Base-by-base conservation (phyloP, 2,888 invertebrate genomes). In the Chorisops tibialis region DNA sequence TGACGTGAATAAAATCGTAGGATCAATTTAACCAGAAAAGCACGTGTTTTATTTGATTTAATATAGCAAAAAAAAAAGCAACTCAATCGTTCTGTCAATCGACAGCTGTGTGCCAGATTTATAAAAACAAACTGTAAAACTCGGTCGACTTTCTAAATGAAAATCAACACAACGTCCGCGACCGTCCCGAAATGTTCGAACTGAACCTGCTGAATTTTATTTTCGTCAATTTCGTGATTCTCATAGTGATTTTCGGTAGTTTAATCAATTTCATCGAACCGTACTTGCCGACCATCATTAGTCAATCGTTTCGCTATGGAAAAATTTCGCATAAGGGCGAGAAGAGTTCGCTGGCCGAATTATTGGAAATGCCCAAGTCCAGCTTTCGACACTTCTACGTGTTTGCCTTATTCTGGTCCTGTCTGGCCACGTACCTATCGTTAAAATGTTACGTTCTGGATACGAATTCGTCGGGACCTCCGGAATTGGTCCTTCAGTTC, bases 331-430 rank as follows among this genome's bases (percentile, higher is more conserved):
- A 83, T 66, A 82, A 81, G 69, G 83, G 82, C 38, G 52, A 61
- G 1, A 69, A 66, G n/a, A 72, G 77, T 68, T 67, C 70, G 1
- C 43, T 80, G 1, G 68, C 82, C 1, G 73, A 70, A 41, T 70
- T 73, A 19, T 22, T 85, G 14, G 88, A 91, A 75, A 81, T 91
- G 47, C 91, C 91, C 0, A 93, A 92, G 76, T 81, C 87, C 49
- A 89, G 87, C 81, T 93, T 91, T 71, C 81, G 80, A 69, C 93
- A 93, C 77, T 93, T 92, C 72, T 93, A 93, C 73, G 72, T 85
- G 5, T 86, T 87, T 71, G 86, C 91, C 0, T 79, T 84, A 1
- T 67, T 85, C 22, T 80, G 84, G 69, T 83, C 86, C 58, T 72
- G 74, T n/a, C 61, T 75, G 1, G 75, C 80, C 16, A 73, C 86